phyloP scores from a whole-genome alignment of 2,797 vertebrate species.

The Rhinichthys osculus region DNA sequence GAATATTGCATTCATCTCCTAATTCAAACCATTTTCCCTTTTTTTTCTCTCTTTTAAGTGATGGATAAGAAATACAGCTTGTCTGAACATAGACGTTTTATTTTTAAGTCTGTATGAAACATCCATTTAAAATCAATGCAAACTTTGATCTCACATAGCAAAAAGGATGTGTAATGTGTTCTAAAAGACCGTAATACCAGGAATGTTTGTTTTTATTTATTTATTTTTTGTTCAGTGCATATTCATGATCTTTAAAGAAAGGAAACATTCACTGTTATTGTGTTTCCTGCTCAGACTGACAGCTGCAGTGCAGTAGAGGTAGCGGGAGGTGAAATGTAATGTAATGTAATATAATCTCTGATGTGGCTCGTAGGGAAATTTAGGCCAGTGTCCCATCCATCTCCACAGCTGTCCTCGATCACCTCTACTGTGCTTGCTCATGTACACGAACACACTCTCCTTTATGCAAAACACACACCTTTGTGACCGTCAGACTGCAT shows the following conservation, averaged over 20 bases:
- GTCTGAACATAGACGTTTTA: neutral
- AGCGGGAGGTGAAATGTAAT: slow-evolving; percentile 42
- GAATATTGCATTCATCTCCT: slow-evolving; percentile 65
- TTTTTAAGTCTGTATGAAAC: slow-evolving; percentile 7
- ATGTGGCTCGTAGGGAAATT: slow-evolving; percentile 34
- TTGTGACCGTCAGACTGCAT: slow-evolving; percentile 62
- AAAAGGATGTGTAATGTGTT: neutral
- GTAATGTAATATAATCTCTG: slow-evolving; percentile 51
- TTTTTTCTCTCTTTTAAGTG: neutral
- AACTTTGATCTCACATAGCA: neutral
- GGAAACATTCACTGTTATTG: slow-evolving; percentile 22
- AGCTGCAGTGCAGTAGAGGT: slow-evolving; percentile 25
- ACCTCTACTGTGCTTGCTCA: slow-evolving; percentile 62
- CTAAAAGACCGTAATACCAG: neutral
- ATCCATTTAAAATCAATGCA: slow-evolving; percentile 3
- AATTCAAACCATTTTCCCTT: slow-evolving; percentile 8
- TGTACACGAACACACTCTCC: slow-evolving; percentile 36
- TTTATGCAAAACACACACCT: slow-evolving; percentile 67
- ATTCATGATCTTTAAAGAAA: slow-evolving; percentile 7
- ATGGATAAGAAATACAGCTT: neutral
- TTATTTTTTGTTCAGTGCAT: neutral
- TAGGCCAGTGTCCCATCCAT: slow-evolving; percentile 46
- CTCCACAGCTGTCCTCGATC: slow-evolving; percentile 59
- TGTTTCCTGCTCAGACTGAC: slow-evolving; percentile 32
- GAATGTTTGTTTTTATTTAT: neutral